These are phyloP conservation scores for Atta colombica DNA, from an alignment of 1,140 invertebrate species.

Conservation along the genomic window DNA sequence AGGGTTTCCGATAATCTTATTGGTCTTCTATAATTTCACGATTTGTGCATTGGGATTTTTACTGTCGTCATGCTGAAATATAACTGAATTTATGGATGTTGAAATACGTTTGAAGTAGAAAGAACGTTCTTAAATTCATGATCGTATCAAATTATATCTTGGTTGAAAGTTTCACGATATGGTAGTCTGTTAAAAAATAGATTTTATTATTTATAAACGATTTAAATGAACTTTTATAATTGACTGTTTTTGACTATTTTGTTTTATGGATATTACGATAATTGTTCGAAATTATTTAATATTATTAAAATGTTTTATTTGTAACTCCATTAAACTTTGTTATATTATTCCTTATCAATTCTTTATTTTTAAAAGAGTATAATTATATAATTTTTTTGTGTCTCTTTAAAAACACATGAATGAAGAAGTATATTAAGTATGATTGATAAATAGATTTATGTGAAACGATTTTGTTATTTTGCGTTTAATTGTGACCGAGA, in stretches of 20 bases:
- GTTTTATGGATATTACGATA: not conserved
- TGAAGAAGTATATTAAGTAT: too few species aligned
- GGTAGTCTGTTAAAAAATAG: not conserved
- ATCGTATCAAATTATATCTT: not conserved
- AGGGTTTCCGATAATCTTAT: slow-evolving; percentile 3
- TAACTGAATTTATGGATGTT: not conserved
- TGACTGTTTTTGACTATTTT: not conserved
- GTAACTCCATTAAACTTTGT: not conserved
- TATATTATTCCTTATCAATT: not conserved
- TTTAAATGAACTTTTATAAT: not conserved
- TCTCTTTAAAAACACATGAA: not conserved
- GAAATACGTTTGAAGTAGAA: not conserved
- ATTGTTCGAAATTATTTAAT: not conserved
- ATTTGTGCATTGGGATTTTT: not conserved
- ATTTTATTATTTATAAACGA: not conserved
- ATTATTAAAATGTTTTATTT: not conserved
- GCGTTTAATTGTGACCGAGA: not conserved
- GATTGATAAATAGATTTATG: slow-evolving; percentile 9
- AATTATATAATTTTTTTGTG: not conserved
- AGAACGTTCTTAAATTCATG: slow-evolving; percentile 12
- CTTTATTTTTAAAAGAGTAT: not conserved
- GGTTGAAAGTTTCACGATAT: not conserved
- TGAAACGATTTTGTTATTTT: not conserved
- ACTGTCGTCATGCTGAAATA: not conserved
- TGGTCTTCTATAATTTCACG: slow-evolving; percentile 11